Conservation (phyloP, 2,888 invertebrate genomes). For the Nephrotoma guestfalica region DNA sequence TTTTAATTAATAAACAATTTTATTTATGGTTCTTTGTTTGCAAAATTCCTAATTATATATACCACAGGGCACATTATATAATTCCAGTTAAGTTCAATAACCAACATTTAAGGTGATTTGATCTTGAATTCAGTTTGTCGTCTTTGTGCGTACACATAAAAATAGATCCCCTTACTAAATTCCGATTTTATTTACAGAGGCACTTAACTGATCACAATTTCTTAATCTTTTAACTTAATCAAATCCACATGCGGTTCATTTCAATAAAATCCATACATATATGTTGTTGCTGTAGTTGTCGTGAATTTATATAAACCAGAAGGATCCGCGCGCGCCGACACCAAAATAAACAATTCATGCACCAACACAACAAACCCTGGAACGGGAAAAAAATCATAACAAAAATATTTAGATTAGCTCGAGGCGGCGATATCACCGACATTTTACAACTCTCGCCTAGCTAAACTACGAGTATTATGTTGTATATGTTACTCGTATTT, state of each 20-base stretch:
- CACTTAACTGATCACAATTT: neutral
- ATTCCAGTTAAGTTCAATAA: neutral
- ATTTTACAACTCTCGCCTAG: neutral
- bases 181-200: neutral
- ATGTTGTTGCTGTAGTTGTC: neutral
- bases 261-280: neutral
- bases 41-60: neutral
- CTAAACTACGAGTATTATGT: too few relatives aligned
- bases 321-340: neutral
- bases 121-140: neutral
- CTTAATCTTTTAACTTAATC: neutral
- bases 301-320: neutral
- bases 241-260: neutral
- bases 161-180: neutral
- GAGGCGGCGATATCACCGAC: neutral
- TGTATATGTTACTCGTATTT: too few relatives aligned
- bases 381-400: neutral
- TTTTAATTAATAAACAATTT: neutral
- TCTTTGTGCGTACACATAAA: neutral
- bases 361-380: neutral
- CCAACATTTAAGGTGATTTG: neutral
- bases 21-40: neutral
- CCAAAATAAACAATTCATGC: neutral
- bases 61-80: neutral
- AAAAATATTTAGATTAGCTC: neutral